These are phyloP conservation scores for Tetranychus truncatus DNA, from an alignment of 2,888 invertebrate genomes.

Conservation along the genomic window DNA sequence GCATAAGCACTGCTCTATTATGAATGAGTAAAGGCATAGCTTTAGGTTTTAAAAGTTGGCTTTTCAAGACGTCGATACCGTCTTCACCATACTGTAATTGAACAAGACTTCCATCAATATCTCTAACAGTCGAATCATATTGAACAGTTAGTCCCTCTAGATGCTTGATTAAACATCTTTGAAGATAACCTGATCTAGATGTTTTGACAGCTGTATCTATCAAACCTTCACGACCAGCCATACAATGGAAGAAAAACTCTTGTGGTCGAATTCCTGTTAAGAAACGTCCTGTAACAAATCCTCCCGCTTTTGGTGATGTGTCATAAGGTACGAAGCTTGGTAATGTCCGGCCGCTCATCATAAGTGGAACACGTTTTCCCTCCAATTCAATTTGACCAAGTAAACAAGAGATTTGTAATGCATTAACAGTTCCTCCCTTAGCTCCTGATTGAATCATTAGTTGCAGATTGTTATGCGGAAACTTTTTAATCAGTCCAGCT, in stretches of 20 bases:
- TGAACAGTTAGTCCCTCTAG: conserved; percentile 79
- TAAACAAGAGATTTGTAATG: conserved; percentile 93
- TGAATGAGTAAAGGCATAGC: conserved; percentile 14
- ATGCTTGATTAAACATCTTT: conserved; percentile 90
- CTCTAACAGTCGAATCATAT: conserved; percentile 87
- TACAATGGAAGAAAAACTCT: conserved; percentile 98
- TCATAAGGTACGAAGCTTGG: conserved; percentile 82
- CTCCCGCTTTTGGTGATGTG: conserved; percentile 73
- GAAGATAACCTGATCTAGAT: conserved; percentile 89
- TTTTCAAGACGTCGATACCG: conserved; percentile 39
- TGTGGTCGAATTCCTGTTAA: conserved; percentile 96
- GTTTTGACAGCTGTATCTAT: conserved; percentile 99
- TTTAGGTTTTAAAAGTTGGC: conserved; percentile 18
- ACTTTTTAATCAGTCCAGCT: conserved; percentile 59
- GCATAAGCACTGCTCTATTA: conserved; percentile 17
- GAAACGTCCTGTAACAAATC: conserved; percentile 87
- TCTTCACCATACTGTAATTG: conserved; percentile 89
- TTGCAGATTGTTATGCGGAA: conserved; percentile 89
- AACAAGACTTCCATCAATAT: conserved; percentile 75
- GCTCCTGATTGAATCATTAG: conserved; percentile 96
- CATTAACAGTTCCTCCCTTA: conserved; percentile 89
- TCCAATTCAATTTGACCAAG: conserved; percentile 97
- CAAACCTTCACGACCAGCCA: conserved; percentile 97
- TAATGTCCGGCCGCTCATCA: conserved; percentile 69
- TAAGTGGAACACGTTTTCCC: conserved; percentile 83